Evolutionary conservation across 2,888 invertebrate genomes (phyloP).

Genomic region (Muschampia plurimacula): DNA sequence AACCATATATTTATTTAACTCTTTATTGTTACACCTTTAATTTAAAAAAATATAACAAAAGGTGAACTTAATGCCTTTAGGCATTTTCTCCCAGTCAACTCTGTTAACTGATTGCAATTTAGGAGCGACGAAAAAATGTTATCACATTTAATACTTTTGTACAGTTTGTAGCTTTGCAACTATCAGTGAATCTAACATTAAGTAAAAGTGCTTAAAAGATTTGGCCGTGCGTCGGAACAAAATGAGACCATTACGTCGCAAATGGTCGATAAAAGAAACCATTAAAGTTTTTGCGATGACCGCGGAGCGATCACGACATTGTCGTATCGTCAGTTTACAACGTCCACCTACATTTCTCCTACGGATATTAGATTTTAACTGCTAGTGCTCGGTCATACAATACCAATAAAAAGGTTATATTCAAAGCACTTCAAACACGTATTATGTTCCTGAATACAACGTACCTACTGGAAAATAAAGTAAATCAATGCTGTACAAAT

Average conservation of each 20-base stretch:
- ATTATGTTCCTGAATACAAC: conserved; percentile 6
- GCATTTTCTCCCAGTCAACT: too few species aligned
- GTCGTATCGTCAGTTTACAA: conserved; percentile 58
- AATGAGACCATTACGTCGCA: conserved; percentile 57
- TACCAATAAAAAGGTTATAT: conserved; percentile 32
- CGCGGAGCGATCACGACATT: conserved; percentile 56
- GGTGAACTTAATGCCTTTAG: too few species aligned
- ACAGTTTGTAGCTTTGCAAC: neutral
- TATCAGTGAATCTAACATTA: conserved; percentile 24
- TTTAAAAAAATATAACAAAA: too few species aligned
- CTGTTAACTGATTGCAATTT: too few species aligned
- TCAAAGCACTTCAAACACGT: conserved; percentile 22
- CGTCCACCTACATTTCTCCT: conserved; percentile 48
- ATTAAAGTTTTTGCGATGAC: conserved; percentile 72
- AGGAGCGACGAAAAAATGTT: too few species aligned
- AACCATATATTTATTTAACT: too few species aligned
- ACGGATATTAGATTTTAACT: conserved; percentile 44
- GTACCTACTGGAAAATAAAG: neutral
- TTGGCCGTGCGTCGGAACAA: conserved; percentile 58
- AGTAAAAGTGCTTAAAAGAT: conserved; percentile 60
- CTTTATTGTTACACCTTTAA: too few species aligned
- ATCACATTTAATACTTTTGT: neutral
- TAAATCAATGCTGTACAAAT: neutral
- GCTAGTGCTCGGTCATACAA: conserved; percentile 25
- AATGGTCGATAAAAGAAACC: conserved; percentile 74